phyloP scores from a whole-genome alignment of 1,140 invertebrate genomes.

The Harlomillsia oculata region DNA sequence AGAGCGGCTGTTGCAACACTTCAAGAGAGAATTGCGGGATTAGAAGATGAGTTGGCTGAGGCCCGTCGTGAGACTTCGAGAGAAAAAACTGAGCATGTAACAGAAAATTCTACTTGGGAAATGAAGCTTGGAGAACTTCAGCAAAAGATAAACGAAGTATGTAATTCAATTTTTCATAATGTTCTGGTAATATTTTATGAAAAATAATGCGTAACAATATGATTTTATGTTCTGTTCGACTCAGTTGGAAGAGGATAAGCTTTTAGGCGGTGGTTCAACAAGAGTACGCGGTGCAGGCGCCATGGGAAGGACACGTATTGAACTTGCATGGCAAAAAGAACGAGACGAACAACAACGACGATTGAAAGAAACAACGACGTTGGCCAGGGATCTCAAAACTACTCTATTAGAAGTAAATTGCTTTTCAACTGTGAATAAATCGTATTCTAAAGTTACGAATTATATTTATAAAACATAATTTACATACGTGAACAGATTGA shows the following conservation, averaged over 20 bases:
- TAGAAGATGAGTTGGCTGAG: constrained; percentile 82
- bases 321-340: constrained; percentile 92
- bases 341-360: constrained; percentile 81
- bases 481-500: too few relatives aligned
- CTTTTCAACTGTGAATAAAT: background rate
- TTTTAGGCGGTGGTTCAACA: constrained; percentile 57
- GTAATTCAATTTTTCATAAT: background rate
- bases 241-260: constrained; percentile 68
- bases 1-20: constrained; percentile 50
- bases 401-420: constrained; percentile 67
- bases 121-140: constrained; percentile 80
- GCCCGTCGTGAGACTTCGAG: constrained; percentile 68
- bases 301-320: constrained; percentile 75
- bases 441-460: too few relatives aligned
- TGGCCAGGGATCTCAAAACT: constrained; percentile 77
- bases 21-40: constrained; percentile 68
- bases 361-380: constrained; percentile 77
- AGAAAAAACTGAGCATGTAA: constrained; percentile 77
- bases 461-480: too few relatives aligned
- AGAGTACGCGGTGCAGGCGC: constrained; percentile 63
- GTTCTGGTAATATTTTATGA: constrained; percentile 1
- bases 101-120: constrained; percentile 76
- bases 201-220: background rate
- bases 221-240: background rate
- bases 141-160: constrained; percentile 80